Conservation (phyloP, 2,797 vertebrate genomes). For the Aselliscus stoliczkanus region DNA sequence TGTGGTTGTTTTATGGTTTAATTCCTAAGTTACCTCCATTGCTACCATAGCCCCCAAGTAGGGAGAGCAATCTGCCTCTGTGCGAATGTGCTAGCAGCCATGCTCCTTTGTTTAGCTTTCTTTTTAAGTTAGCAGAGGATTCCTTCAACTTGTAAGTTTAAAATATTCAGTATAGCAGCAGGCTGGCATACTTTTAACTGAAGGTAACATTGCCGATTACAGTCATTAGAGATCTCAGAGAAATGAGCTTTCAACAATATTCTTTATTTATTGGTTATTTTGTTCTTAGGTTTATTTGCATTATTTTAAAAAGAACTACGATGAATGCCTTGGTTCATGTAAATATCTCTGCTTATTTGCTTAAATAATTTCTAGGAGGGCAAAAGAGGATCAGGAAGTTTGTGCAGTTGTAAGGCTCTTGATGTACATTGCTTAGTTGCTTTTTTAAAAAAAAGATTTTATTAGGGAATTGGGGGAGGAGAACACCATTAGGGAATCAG, state of each 20-base stretch:
- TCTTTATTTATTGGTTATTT: conserved; percentile 39
- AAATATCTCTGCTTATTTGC: conserved; percentile 39
- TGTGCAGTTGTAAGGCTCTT: background rate
- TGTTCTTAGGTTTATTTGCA: conserved; percentile 45
- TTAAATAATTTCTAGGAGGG: conserved; percentile 41
- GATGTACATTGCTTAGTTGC: background rate
- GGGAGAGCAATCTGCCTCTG: background rate
- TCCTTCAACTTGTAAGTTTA: conserved; percentile 37
- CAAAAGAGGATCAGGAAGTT: conserved; percentile 35
- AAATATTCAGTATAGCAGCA: conserved; percentile 23
- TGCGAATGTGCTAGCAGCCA: background rate
- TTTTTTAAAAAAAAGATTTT: too few species aligned
- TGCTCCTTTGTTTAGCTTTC: background rate
- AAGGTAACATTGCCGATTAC: background rate
- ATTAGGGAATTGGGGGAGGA: too few species aligned
- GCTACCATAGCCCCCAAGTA: background rate
- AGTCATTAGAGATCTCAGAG: background rate
- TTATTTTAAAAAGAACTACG: conserved; percentile 5
- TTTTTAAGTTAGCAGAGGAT: background rate
- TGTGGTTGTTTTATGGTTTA: background rate
- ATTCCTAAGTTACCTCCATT: background rate
- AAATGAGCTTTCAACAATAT: background rate
- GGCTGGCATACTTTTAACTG: background rate
- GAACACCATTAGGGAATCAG: too few species aligned
- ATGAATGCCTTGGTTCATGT: background rate